Base-by-base conservation (phyloP, 1,140 invertebrate genomes). In the Aphelinus atriplicis region DNA sequence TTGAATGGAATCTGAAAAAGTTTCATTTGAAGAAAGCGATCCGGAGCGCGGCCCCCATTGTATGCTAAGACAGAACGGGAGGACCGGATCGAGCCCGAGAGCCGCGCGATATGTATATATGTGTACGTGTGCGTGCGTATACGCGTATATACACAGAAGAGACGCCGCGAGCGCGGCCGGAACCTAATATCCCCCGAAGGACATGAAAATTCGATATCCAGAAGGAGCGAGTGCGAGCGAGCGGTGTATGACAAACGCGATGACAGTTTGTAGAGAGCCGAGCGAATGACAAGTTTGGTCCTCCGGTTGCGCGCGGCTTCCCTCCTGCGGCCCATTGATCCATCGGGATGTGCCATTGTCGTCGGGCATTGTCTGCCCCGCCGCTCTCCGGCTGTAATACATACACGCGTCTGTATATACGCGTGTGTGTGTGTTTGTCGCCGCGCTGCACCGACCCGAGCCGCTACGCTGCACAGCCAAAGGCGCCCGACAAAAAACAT, bases 181-280 rank as follows among this genome's bases (percentile, higher is more conserved):
- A 77, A 77, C 71, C 64, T 74, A 74, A 77, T 74, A 73, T 74
- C 76, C 26, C 26, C 26, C 62, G 68, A 71, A 66, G 76, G 76
- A 56, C 71, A 77, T 73, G 75, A 77, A 77, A 77, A 77, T 76
- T 76, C 75, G 75, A 76, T 76, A 76, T 76, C 69, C 75, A 26
- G 26, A 26, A 26, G 26, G 26, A 26, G 26, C 26, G 26, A 26
- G 26, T 26, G 26, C 26, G 26, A 26, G 26, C 56, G 53, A 5
- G 9, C 51, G 64, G 70, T 55, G 7, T 76, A 76, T 76, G 74
- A 76, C 69, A 76, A 72, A 76, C 70, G 70, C 75, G 70, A 77
- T 77, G 75, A 77, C 75, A 77, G 75, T 77, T 73, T 69, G 60
- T 76, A 67, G 4, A 10, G 53, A 42, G 42, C 65, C 43, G 45